phyloP scores from a whole-genome alignment of 2,797 vertebrate genomes.

The Lepilemur ruficaudatus region DNA sequence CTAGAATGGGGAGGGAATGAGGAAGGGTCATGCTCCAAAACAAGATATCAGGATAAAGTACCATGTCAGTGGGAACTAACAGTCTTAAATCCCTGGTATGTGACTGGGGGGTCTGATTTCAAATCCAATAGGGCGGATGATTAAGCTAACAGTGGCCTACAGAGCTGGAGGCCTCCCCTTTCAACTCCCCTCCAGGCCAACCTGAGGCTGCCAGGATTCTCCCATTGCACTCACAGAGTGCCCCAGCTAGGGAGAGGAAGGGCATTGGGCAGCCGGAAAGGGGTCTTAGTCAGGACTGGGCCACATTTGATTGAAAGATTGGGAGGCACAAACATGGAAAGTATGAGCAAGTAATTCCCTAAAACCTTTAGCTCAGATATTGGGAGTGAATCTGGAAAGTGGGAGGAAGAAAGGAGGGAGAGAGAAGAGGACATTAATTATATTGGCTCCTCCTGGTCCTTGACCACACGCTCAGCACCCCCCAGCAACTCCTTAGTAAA shows the following conservation, averaged over 20 bases:
- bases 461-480: background rate
- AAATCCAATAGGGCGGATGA: background rate
- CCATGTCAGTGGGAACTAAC: background rate
- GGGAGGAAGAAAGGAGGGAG: background rate
- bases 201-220: background rate
- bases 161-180: background rate
- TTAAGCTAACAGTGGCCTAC: background rate
- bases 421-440: background rate
- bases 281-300: background rate
- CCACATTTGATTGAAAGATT: background rate
- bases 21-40: background rate
- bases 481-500: background rate
- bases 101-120: background rate
- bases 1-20: background rate
- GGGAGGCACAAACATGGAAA: background rate
- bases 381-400: background rate
- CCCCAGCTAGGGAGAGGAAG: background rate
- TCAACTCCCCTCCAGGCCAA: background rate
- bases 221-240: background rate
- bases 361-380: background rate
- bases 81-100: background rate
- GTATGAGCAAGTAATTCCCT: background rate
- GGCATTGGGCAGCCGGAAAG: background rate
- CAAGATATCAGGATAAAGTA: constrained; percentile 23
- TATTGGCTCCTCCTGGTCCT: background rate